Evolutionary conservation across 2,797 vertebrate species (phyloP).

Genomic region (Betta splendens): DNA sequence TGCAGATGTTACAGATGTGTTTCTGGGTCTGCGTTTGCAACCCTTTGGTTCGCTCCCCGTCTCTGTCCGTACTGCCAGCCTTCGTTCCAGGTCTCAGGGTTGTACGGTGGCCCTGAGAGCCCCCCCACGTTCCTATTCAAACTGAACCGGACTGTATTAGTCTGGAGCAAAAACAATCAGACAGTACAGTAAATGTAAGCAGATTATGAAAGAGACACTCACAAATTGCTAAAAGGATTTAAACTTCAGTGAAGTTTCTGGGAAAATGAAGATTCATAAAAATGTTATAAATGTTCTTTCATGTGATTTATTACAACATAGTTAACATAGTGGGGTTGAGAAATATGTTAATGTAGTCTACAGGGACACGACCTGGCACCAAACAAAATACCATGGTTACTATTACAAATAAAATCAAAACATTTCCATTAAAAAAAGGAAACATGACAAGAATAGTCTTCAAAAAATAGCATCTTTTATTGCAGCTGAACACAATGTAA

Average conservation of each 20-base stretch:
- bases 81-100: conserved; percentile 41
- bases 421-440: conserved; percentile 4
- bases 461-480: conserved; percentile 39
- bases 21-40: conserved; percentile 1
- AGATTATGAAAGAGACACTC: not conserved
- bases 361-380: not conserved
- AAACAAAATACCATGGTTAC: not conserved
- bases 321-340: not conserved
- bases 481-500: conserved; percentile 40
- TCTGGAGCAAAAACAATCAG: not conserved
- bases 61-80: conserved; percentile 42
- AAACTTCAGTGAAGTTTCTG: not conserved
- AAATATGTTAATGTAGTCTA: not conserved
- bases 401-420: conserved; percentile 4
- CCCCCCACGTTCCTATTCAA: conserved; percentile 11
- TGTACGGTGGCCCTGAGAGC: conserved; percentile 29
- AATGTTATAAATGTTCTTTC: too few relatives aligned
- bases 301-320: not conserved
- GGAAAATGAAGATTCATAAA: too few relatives aligned
- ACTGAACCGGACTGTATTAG: conserved; percentile 18
- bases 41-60: conserved; percentile 34
- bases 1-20: conserved; percentile 41
- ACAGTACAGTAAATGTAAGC: not conserved
- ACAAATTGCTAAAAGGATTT: not conserved
- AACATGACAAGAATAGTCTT: conserved; percentile 10